phyloP scores from a whole-genome alignment of 2,888 invertebrate species.

The Trichogramma dendrolimi region DNA sequence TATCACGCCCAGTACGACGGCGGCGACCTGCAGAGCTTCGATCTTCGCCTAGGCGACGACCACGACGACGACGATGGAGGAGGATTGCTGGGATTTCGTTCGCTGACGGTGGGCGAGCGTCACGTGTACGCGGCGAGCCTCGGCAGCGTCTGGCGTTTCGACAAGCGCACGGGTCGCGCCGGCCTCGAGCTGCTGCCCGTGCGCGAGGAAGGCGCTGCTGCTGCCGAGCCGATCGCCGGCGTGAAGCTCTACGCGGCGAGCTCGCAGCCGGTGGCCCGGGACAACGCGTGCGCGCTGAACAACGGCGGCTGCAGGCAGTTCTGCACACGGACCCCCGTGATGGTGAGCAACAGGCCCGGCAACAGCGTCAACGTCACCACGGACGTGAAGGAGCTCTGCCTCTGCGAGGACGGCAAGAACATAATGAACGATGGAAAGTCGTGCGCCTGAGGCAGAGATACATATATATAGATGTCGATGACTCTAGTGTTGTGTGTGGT shows the following conservation, averaged over 20 bases:
- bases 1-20: conserved; percentile 8
- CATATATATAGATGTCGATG: too few species aligned
- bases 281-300: conserved; percentile 2
- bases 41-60: conserved; percentile 1
- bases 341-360: not conserved
- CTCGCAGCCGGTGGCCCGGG: not conserved
- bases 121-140: conserved; percentile 16
- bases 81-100: not conserved
- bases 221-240: not conserved
- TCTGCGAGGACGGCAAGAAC: conserved; percentile 17
- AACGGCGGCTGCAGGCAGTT: conserved; percentile 21
- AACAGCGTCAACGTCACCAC: conserved; percentile 11
- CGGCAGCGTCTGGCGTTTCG: conserved; percentile 20
- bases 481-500: too few species aligned
- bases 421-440: conserved; percentile 2
- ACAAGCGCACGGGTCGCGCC: conserved; percentile 10
- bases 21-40: not conserved
- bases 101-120: conserved; percentile 12
- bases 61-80: not conserved
- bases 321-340: conserved; percentile 8
- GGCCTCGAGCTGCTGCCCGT: not conserved
- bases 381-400: conserved; percentile 10
- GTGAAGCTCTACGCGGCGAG: conserved; percentile 7
- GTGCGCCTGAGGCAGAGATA: not conserved
- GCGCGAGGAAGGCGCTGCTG: not conserved